Conservation (phyloP, 2,888 invertebrate genomes). For the Coronaproctus castanopsis region DNA sequence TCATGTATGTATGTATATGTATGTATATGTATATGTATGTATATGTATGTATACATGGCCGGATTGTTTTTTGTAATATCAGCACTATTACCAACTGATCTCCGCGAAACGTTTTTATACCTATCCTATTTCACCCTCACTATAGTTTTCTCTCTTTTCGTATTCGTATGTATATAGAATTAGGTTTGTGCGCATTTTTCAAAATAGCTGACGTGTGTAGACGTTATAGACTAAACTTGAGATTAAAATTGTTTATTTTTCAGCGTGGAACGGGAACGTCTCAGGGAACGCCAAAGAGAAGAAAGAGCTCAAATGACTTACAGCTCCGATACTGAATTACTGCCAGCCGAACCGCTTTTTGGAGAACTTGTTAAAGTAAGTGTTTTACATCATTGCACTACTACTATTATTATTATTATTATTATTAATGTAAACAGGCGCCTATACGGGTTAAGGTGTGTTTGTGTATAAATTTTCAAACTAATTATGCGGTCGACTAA, state of each 20-base stretch:
- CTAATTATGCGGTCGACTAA: background rate
- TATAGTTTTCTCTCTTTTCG: no score
- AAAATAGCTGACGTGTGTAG: no score
- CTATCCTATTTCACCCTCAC: no score
- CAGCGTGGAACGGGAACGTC: slow-evolving; percentile 46
- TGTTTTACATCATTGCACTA: slow-evolving; percentile 17
- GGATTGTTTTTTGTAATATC: no score
- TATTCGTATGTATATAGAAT: no score
- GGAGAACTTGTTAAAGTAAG: slow-evolving; percentile 44
- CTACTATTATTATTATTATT: background rate
- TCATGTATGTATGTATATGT: background rate
- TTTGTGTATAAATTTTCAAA: background rate
- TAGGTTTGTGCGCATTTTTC: no score
- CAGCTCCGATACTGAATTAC: slow-evolving; percentile 30
- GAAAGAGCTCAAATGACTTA: slow-evolving; percentile 41
- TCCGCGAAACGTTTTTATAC: no score
- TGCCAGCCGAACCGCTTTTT: slow-evolving; percentile 38
- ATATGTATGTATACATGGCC: background rate
- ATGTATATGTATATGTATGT: background rate
- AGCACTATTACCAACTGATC: no score
- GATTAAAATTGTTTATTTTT: no score
- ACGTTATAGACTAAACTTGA: no score
- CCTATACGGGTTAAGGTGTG: background rate
- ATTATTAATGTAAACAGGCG: background rate
- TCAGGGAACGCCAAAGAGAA: slow-evolving; percentile 55